These are phyloP conservation scores for Meleagris gallopavo DNA, from an alignment of 2,113 vertebrate species.

Conservation along the genomic window DNA sequence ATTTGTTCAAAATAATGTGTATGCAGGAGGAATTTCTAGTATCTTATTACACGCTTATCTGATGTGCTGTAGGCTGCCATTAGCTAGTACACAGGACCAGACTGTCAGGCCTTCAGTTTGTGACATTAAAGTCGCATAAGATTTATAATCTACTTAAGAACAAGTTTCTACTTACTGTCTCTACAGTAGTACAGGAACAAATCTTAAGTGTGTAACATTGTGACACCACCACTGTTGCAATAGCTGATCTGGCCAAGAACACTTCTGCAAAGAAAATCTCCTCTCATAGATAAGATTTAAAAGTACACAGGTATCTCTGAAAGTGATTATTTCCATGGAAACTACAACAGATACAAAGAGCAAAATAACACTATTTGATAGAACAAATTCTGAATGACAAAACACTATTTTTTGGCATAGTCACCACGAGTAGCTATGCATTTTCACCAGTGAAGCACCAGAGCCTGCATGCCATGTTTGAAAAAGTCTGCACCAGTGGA, in stretches of 20 bases:
- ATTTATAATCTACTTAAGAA: neutral
- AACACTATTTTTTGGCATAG: neutral
- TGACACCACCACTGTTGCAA: neutral
- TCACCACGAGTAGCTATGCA: neutral
- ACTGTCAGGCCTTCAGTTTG: neutral
- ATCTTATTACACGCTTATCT: neutral
- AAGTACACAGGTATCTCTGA: neutral
- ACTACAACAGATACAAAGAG: neutral
- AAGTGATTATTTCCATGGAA: neutral
- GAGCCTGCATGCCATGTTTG: neutral
- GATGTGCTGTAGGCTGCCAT: neutral
- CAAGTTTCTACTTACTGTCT: neutral
- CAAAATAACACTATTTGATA: neutral
- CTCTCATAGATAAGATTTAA: neutral
- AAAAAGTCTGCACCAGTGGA: neutral
- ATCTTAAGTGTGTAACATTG: neutral
- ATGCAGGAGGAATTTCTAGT: neutral
- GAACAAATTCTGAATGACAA: neutral
- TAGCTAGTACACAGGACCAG: neutral
- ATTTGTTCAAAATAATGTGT: neutral
- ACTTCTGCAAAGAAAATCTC: neutral
- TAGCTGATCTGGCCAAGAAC: neutral
- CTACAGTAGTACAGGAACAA: neutral
- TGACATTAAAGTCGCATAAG: neutral
- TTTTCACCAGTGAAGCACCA: neutral